Evolutionary conservation across 2,113 vertebrate species (phyloP).

Genomic region (Anser cygnoides): DNA sequence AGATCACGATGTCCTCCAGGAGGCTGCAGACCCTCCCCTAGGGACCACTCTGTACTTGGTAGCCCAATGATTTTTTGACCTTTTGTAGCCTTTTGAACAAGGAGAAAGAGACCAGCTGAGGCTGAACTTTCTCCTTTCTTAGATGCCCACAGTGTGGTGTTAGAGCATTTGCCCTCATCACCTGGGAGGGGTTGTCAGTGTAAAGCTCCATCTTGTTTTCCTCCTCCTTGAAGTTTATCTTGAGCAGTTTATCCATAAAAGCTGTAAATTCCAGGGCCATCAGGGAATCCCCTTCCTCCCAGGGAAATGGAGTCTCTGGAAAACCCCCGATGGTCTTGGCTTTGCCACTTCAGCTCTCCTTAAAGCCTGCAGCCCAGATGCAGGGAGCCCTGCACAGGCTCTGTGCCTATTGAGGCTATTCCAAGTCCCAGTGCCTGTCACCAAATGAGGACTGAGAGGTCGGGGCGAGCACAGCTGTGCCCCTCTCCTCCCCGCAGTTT

Average conservation of each 20-base stretch:
- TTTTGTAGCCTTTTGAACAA: neutral
- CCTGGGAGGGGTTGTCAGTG: neutral
- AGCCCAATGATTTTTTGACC: neutral
- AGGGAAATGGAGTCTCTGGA: neutral
- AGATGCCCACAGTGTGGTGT: too few relatives aligned
- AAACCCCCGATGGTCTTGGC: neutral
- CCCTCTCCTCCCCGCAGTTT: accelerated
- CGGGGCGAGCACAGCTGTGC: neutral
- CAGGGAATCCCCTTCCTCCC: neutral
- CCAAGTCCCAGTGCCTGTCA: accelerated
- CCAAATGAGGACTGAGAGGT: accelerated
- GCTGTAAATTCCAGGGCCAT: accelerated
- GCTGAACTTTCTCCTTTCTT: neutral
- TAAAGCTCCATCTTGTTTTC: neutral
- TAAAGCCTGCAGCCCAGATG: neutral
- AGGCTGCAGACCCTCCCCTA: neutral
- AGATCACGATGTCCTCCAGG: neutral
- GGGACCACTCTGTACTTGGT: neutral
- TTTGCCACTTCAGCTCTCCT: neutral
- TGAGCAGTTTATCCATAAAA: neutral
- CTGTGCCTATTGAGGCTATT: neutral
- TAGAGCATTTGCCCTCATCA: neutral
- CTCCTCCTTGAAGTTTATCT: neutral
- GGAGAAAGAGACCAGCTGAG: neutral
- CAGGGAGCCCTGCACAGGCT: neutral